Evolutionary conservation across 2,797 vertebrate genomes (phyloP), one percentile per base, ranked within the genome.

Genomic region (Intellagama lesueurii): DNA sequence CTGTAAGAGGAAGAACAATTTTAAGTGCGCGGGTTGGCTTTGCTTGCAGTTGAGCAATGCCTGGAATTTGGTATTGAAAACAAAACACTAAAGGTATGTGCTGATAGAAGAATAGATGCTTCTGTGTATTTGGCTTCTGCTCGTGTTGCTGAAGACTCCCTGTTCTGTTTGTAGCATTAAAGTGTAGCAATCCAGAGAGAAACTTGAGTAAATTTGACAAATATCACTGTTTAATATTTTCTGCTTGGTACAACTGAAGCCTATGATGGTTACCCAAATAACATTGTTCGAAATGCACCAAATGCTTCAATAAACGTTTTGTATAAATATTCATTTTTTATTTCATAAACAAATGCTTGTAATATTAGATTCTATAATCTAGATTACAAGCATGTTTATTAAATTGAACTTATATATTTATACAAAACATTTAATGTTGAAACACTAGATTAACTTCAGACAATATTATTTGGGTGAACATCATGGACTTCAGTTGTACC

Each of bases 11-110:
- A 82, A 68, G 60, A 83, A 35, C 44, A 32, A 64, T 81, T 73
- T 80, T 73, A 85, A 84, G 19, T 76, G 68, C 70, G 82, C 76
- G 60, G 79, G 73, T 82, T 90, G 12, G 60, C 49, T 86, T 90
- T 68, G 64, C 70, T 89, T 85, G 52, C 83, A 85, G 52, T 83
- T 40, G 72, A 90, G 84, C 64, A 90, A 83, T 82, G 85, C n/a
- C 40, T 77, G 85, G 85, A 69, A 90, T 87, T 82, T 87, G 56
- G 7, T n/a, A 52, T 49, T 81, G 72, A 52, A 86, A 82, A 90
- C 17, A 40, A 40, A 69, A 81, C 16, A 40, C 60, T 12, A 22
- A 75, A 56, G 44, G 68, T 87, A 75, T 83, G 52, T 87, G 35
- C 84, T 40, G 32, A 77, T 69, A 83, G 47, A 80, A 83, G 72